These are phyloP conservation scores for Apomyelois bistriatella DNA, from an alignment of 2,888 invertebrate species.

Conservation along the genomic window DNA sequence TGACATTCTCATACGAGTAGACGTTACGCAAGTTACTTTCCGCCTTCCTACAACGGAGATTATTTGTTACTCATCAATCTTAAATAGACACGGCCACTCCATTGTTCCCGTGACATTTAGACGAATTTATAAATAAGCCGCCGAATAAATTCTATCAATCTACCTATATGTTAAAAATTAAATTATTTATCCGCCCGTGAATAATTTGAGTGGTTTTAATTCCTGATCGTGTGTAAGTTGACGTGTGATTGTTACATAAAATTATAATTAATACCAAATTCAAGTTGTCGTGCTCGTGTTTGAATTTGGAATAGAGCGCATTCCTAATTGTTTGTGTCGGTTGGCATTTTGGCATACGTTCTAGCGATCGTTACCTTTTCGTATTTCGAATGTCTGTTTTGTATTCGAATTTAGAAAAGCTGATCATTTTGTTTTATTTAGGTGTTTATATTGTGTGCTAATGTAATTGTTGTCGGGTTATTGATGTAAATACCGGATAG, in stretches of 20 bases:
- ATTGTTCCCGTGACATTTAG: slow-evolving; percentile 78
- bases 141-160: slow-evolving; percentile 51
- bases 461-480: slow-evolving; percentile 71
- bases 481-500: slow-evolving; percentile 59
- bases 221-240: slow-evolving; percentile 30
- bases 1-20: slow-evolving; percentile 59
- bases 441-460: slow-evolving; percentile 70
- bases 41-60: slow-evolving; percentile 62
- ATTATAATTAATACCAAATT: slow-evolving; percentile 57
- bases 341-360: slow-evolving; percentile 70
- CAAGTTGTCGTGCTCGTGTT: slow-evolving; percentile 49
- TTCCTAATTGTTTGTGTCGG: slow-evolving; percentile 70
- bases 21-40: slow-evolving; percentile 61
- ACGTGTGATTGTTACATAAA: slow-evolving; percentile 34
- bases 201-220: slow-evolving; percentile 33
- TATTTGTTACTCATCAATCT: slow-evolving; percentile 75
- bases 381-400: slow-evolving; percentile 68
- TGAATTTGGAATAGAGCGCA: slow-evolving; percentile 68
- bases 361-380: slow-evolving; percentile 65
- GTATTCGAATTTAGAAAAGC: slow-evolving; percentile 75
- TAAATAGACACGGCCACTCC: slow-evolving; percentile 66
- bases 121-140: slow-evolving; percentile 70
- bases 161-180: slow-evolving; percentile 48
- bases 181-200: slow-evolving; percentile 43
- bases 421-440: slow-evolving; percentile 67